Conservation (phyloP, 2,888 invertebrate species). For the Trachelus stipa region DNA sequence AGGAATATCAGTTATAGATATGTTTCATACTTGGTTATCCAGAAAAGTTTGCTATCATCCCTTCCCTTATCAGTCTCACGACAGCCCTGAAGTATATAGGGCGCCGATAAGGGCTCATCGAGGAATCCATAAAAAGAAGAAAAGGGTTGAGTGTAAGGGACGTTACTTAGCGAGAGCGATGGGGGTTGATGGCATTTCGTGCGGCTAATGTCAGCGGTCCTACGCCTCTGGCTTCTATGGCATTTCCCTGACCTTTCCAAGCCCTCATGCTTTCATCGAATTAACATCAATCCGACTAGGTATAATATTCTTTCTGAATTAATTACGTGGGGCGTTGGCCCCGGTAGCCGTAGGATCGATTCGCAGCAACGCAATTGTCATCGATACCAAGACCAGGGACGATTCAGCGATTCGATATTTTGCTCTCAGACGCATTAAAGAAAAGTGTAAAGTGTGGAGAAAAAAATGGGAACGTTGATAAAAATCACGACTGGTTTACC, state of each 20-base stretch:
- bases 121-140: not conserved
- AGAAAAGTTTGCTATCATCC: no score
- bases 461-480: slow-evolving; percentile 1
- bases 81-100: no score
- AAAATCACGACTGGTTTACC: slow-evolving; percentile 22
- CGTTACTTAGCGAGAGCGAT: not conserved
- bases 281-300: slow-evolving; percentile 18
- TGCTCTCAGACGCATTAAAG: slow-evolving; percentile 13
- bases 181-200: slow-evolving; percentile 49
- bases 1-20: no score
- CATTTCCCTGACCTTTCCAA: slow-evolving; percentile 60
- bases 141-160: not conserved
- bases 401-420: not conserved
- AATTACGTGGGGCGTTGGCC: slow-evolving; percentile 3
- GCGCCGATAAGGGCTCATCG: not conserved
- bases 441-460: slow-evolving; percentile 9
- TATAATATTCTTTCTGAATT: slow-evolving; percentile 10
- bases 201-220: slow-evolving; percentile 51
- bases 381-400: not conserved
- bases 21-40: no score
- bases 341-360: not conserved
- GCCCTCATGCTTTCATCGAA: slow-evolving; percentile 11
- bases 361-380: not conserved
- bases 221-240: slow-evolving; percentile 29
- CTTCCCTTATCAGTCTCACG: no score